Conservation (phyloP, 1,140 invertebrate species). For the Brachionus manjavacas region DNA sequence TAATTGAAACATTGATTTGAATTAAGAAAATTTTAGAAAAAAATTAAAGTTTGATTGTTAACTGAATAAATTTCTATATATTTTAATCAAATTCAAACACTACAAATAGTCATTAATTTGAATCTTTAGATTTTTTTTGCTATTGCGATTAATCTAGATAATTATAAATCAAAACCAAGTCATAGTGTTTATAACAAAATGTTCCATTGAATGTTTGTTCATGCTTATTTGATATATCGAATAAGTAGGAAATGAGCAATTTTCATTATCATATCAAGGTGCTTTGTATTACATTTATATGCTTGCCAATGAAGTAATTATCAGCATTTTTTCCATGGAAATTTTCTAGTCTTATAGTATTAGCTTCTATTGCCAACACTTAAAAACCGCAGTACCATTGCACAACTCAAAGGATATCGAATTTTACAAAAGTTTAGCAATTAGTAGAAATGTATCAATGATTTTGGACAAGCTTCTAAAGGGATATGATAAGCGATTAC, state of each 20-base stretch:
- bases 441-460: conserved; percentile 45
- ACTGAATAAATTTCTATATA: not conserved
- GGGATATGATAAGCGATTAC: conserved; percentile 47
- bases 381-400: not conserved
- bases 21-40: not conserved
- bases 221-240: not conserved
- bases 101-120: not conserved
- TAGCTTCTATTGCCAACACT: not conserved
- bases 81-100: not conserved
- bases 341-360: no score
- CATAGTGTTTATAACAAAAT: not conserved
- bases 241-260: not conserved
- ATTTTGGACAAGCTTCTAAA: conserved; percentile 45
- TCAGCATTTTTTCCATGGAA: not conserved
- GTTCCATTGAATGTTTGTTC: not conserved
- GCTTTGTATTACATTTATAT: not conserved
- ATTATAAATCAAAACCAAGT: not conserved
- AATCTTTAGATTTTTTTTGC: not conserved
- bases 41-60: not conserved
- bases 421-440: not conserved
- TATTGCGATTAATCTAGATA: not conserved
- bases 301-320: not conserved
- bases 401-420: not conserved
- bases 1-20: not conserved
- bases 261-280: not conserved